Percentiles rank a stretch among this genome's conserved stretches.
phyloP scores from a whole-genome alignment of 2,888 invertebrate genomes.

The Dorcus hopei region DNA sequence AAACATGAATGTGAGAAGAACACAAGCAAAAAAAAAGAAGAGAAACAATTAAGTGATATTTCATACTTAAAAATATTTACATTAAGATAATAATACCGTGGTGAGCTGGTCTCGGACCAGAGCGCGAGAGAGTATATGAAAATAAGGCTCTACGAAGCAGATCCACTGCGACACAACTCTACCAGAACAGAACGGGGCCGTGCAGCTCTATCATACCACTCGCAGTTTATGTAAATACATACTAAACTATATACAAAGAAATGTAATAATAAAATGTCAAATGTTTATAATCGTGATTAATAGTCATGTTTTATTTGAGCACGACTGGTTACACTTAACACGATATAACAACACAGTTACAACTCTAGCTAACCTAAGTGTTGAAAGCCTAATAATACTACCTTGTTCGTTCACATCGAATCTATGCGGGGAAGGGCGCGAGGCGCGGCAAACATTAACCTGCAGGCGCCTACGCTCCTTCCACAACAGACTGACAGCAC shows the following conservation, averaged over 20 bases:
- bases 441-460: constrained; percentile 32
- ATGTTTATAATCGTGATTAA: constrained; percentile 44
- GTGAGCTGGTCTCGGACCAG: constrained; percentile 49
- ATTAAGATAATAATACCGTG: constrained; percentile 50
- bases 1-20: constrained; percentile 51
- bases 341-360: constrained; percentile 53
- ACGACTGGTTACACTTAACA: constrained; percentile 49
- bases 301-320: constrained; percentile 50
- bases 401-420: constrained; percentile 42
- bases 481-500: constrained; percentile 41
- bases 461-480: constrained; percentile 16
- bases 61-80: constrained; percentile 50
- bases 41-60: constrained; percentile 45
- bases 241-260: constrained; percentile 44
- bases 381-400: constrained; percentile 51
- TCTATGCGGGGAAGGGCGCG: constrained; percentile 21
- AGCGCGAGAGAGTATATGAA: constrained; percentile 44
- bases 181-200: constrained; percentile 20
- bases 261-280: constrained; percentile 38
- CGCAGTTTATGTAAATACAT: constrained; percentile 19
- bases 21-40: constrained; percentile 41
- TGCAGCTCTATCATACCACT: constrained; percentile 17
- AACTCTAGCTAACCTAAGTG: constrained; percentile 51
- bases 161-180: constrained; percentile 34
- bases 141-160: constrained; percentile 49